Evolutionary conservation across 2,797 vertebrate genomes (phyloP), one percentile per base, ranked within the genome.

Genomic region (Micrastur ruficollis): DNA sequence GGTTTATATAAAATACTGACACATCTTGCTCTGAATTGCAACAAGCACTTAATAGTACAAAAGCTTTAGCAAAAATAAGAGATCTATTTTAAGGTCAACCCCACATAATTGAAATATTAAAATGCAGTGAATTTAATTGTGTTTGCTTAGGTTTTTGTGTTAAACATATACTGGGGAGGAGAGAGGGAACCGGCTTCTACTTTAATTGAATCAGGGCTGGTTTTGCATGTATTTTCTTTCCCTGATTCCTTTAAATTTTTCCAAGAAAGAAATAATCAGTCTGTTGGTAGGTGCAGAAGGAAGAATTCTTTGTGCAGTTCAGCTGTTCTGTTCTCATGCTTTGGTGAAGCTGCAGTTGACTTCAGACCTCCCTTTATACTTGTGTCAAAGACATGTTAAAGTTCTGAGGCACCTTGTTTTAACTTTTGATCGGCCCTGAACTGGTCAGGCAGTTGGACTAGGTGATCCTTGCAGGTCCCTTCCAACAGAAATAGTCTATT

Each of bases 321-420:
- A n/a, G 0, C 32, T 58, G 14, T 86, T 73, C 15, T 2, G 0
- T 81, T 78, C 61, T 65, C 1, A 0, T n/a, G 27, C 82, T 26
- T 17, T 61, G 55, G 16, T 56, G 68, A 88, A 92, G 59, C 32
- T 78, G 23, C 14, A 49, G 67, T 7, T 93, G 85, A 58, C 49
- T 74, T 89, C 3, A 34, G 34, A 42, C 47, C 56, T 79, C 27
- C 6, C 81, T 72, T 73, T 71, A 29, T 38, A 9, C 72, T 53
- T 46, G 8, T 32, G 38, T 61, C 47, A 46, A 27, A 80, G 59
- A 20, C 14, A 2, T 0, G 10, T 11, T 72, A 8, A 38, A 70
- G 40, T 67, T 71, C 23, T 19, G 52, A 26, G 65, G 26, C 68
- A 47, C 56, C 16, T 50, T 46, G 32, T 12, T 40, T 8, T n/a